A percentile compares a stretch with the other conserved stretches of the same genome.
Conservation (phyloP, 1,140 invertebrate species). For the Amyelois transitella region DNA sequence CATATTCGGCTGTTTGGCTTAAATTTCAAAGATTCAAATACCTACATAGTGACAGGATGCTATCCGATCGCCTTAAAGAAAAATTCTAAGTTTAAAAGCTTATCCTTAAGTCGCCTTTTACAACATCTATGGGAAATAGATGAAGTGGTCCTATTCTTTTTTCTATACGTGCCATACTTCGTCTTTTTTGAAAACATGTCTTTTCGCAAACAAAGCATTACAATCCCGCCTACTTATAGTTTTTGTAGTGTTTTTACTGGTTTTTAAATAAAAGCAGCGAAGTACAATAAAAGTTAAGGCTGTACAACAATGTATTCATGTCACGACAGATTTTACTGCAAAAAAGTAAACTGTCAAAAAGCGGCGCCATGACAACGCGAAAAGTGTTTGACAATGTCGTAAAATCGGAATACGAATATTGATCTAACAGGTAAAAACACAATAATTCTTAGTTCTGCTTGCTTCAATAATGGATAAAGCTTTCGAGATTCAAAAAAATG, state of each 20-base stretch:
- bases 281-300: no score
- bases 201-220: no score
- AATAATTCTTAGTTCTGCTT: slow-evolving; percentile 16
- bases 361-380: slow-evolving; percentile 20
- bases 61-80: neutral
- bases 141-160: neutral
- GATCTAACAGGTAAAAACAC: slow-evolving; percentile 53
- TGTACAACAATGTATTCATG: no score
- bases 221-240: no score
- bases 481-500: slow-evolving; percentile 78
- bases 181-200: no score
- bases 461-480: slow-evolving; percentile 59
- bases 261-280: no score
- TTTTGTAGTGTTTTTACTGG: no score
- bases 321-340: no score
- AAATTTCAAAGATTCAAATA: neutral
- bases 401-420: slow-evolving; percentile 22
- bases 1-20: no score
- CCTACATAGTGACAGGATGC: neutral
- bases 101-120: neutral
- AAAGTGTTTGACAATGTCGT: slow-evolving; percentile 21
- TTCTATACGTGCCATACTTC: no score
- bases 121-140: neutral
- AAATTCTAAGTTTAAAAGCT: neutral
- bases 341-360: neutral